Conservation (phyloP, 2,797 vertebrate genomes). For the Monodelphis domestica region DNA sequence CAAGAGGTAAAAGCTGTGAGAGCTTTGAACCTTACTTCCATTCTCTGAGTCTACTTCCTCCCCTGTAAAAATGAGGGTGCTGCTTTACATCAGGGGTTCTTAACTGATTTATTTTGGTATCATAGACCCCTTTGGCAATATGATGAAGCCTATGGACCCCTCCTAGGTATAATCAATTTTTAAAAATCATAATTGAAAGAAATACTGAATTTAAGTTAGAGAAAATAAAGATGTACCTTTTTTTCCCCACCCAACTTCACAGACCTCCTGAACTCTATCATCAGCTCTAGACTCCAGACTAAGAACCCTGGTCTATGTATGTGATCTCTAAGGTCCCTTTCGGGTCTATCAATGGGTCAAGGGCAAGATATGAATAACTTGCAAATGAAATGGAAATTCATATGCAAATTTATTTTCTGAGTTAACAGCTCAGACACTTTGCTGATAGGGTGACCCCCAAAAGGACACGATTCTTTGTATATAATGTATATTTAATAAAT, state of each 20-base stretch:
- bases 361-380: background rate
- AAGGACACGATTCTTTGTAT: background rate
- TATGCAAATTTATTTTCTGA: constrained; percentile 24
- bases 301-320: background rate
- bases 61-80: background rate
- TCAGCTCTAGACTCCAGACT: background rate
- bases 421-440: background rate
- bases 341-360: background rate
- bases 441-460: background rate
- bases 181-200: background rate
- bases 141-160: background rate
- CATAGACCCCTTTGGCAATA: background rate
- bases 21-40: background rate
- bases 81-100: background rate
- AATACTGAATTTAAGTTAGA: background rate
- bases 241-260: background rate
- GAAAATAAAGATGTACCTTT: background rate
- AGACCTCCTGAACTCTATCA: background rate
- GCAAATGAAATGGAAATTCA: constrained; percentile 16
- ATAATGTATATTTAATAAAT: background rate
- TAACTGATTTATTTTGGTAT: background rate
- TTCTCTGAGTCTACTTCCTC: background rate
- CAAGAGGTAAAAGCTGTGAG: background rate
- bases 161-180: background rate
- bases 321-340: background rate